These are phyloP conservation scores for Halocynthia roretzi DNA, from an alignment of 23 tunicate genomes.

Conservation along the genomic window DNA sequence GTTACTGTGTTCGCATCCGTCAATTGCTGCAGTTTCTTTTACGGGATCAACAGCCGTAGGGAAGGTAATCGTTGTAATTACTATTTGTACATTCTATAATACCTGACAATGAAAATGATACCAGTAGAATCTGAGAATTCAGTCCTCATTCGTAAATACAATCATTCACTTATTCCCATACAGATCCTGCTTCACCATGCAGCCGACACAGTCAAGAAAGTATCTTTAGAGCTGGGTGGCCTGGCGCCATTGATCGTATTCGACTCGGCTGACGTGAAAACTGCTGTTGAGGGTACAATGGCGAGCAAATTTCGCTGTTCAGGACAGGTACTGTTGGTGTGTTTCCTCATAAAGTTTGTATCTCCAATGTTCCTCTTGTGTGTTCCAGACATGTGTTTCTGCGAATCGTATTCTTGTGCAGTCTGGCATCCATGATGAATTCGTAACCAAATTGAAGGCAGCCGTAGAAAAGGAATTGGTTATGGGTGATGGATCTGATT, in stretches of 20 bases:
- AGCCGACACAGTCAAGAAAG: constrained; percentile 87
- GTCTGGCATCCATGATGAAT: constrained; percentile 66
- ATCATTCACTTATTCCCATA: neutral
- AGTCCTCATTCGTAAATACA: neutral
- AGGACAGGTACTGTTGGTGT: constrained; percentile 44
- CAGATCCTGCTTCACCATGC: constrained; percentile 62
- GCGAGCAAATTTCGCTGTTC: constrained; percentile 84
- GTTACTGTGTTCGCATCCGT: constrained; percentile 51
- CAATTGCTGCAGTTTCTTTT: constrained; percentile 88
- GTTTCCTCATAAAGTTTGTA: neutral
- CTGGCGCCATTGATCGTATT: constrained; percentile 91
- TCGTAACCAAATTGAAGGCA: constrained; percentile 32
- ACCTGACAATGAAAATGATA: neutral
- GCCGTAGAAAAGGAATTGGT: constrained; percentile 60
- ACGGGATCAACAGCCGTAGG: constrained; percentile 94
- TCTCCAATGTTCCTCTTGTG: neutral
- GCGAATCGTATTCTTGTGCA: constrained; percentile 81
- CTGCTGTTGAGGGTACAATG: constrained; percentile 62
- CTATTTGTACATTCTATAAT: neutral
- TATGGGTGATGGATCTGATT: constrained; percentile 58
- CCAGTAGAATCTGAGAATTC: no score
- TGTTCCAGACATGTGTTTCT: constrained; percentile 74
- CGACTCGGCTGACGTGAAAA: constrained; percentile 65
- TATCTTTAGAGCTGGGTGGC: constrained; percentile 84
- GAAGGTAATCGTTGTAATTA: constrained; percentile 29